Evolutionary conservation across 92 coral and sea anemone species (phyloP), one percentile per base, ranked within the genome.

Genomic region (Paragorgia papillata): DNA sequence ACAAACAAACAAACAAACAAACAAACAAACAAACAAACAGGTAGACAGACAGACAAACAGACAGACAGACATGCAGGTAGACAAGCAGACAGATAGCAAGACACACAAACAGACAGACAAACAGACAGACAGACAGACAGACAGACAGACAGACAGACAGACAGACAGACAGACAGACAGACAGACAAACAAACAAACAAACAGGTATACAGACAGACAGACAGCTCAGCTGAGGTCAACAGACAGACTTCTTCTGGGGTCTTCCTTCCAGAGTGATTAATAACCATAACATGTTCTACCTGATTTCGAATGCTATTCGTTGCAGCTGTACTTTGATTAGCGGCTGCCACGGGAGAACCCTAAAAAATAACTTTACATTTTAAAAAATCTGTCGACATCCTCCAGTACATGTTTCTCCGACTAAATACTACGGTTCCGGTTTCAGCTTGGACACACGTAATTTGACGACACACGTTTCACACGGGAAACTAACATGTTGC

Each of bases 221-320:
- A n/a, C 57, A 50, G 21, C 17, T 24, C 17, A 50, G 21, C 57
- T 17, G 21, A 50, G 20, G 21, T 17, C 17, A 21, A 53, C 18
- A 2, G n/a, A n/a, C n/a, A n/a, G n/a, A n/a, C n/a, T n/a, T n/a
- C n/a, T n/a, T n/a, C n/a, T n/a, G n/a, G n/a, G n/a, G n/a, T n/a
- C n/a, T n/a, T n/a, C n/a, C n/a, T n/a, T n/a, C n/a, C n/a, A n/a
- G n/a, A n/a, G n/a, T n/a, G n/a, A n/a, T n/a, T n/a, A n/a, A n/a
- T n/a, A n/a, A n/a, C n/a, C n/a, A n/a, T n/a, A n/a, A n/a, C n/a
- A n/a, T n/a, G 6, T 37, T 37, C 43, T 74, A 85, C 89, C 82
- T 85, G 89, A 17, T 49, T 58, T 61, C 89, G 80, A 58, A 30
- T 15, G 13, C 70, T 57, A 40, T 48, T 68, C 48, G 75, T 49